A percentile compares a stretch with the other conserved stretches of the same genome.
phyloP scores from a whole-genome alignment of 2,888 invertebrate species.

The Nemoura dubitans region DNA sequence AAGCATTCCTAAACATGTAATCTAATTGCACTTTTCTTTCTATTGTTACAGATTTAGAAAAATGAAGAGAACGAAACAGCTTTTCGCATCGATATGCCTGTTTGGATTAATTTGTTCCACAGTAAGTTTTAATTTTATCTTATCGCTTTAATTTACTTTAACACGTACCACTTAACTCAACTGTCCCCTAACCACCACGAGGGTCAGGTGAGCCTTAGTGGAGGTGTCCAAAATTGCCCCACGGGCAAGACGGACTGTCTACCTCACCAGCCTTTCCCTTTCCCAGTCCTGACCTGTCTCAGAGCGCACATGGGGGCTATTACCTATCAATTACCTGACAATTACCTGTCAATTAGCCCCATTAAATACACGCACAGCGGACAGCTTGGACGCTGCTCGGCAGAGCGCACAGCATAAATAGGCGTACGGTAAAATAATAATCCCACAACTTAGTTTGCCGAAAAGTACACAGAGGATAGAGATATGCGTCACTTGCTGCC shows the following conservation, averaged over 20 bases:
- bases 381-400: background rate
- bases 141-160: too few species aligned
- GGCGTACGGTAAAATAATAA: background rate
- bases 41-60: slow-evolving; percentile 13
- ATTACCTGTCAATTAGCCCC: background rate
- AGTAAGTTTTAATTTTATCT: background rate
- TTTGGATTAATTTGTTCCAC: background rate
- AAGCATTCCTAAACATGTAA: background rate
- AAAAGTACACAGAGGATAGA: background rate
- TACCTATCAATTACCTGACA: background rate
- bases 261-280: background rate
- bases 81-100: background rate
- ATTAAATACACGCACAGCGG: background rate
- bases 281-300: background rate
- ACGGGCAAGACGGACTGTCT: too few species aligned
- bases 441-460: background rate
- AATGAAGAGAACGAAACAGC: slow-evolving; percentile 28
- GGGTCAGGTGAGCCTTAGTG: too few species aligned
- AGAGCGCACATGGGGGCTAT: background rate
- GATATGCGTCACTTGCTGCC: background rate
- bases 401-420: too few species aligned
- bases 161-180: too few species aligned
- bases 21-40: slow-evolving; percentile 30
- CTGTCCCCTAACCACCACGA: too few species aligned
- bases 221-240: too few species aligned